Evolutionary conservation across 2,113 vertebrate species (phyloP).

Genomic region (Bos javanicus): DNA sequence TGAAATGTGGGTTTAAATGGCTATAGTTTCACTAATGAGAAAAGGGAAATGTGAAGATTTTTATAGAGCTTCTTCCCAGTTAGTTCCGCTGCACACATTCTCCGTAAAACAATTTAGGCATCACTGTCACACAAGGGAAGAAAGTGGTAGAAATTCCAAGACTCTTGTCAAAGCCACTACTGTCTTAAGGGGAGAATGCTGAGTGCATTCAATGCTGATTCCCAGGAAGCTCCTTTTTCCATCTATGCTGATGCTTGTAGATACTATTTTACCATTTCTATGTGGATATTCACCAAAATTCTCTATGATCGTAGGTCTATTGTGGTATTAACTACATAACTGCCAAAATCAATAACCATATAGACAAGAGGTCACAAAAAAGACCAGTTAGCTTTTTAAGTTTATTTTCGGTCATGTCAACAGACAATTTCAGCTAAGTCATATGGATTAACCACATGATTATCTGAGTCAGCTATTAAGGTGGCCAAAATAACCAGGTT

Average conservation of each 20-base stretch:
- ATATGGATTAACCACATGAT: constrained; percentile 44
- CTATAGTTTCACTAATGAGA: constrained; percentile 39
- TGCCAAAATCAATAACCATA: constrained; percentile 36
- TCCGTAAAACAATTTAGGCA: constrained; percentile 2
- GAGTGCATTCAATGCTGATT: background rate
- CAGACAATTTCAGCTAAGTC: constrained; percentile 31
- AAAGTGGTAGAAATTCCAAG: background rate
- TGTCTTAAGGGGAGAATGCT: background rate
- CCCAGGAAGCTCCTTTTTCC: background rate
- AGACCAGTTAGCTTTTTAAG: constrained; percentile 5
- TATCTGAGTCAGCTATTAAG: constrained; percentile 50
- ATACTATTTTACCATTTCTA: background rate
- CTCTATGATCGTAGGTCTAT: background rate
- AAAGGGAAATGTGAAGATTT: constrained; percentile 34
- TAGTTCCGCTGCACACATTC: background rate
- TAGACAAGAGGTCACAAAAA: constrained; percentile 32
- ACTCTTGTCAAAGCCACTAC: background rate
- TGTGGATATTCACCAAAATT: constrained; percentile 19
- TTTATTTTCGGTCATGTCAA: constrained; percentile 53
- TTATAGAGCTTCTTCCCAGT: background rate
- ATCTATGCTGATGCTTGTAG: background rate
- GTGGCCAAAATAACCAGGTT: constrained; percentile 53
- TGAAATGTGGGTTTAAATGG: constrained; percentile 56
- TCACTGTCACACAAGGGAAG: background rate
- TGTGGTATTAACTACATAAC: constrained; percentile 25